Base-by-base conservation (phyloP, 1,140 invertebrate genomes). In the Colletes gigas region DNA sequence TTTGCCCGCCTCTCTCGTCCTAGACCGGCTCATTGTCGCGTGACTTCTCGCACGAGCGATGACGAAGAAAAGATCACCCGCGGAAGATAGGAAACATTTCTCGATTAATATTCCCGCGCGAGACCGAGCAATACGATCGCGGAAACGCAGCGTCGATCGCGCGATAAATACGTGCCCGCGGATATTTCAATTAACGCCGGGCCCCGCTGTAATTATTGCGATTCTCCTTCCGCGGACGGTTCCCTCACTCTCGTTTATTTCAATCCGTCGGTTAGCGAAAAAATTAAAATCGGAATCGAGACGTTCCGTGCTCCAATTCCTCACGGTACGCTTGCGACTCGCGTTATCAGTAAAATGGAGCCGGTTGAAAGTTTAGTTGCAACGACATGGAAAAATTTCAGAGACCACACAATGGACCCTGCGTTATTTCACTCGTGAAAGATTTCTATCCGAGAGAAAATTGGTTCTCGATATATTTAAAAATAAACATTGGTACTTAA, bases 1-100 rank as follows among this genome's bases (percentile, higher is more conserved):
- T 30, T 59, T 59, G 30, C 10, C n/a, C 21, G 39, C 73, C 47
- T n/a, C 54, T 72, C 69, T 68, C 30, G 15, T 17, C 63, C 52
- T 17, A 17, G 4, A 10, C 3, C 50, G 67, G n/a, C 47, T 55
- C 52, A 57, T 70, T n/a, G 68, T 41, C 30, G 50, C 54, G 50
- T 55, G 68, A 70, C 68, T 70, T 30, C 50, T 39, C 30, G 68
- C 50, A 41, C 50, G 68, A 70, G 54, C 21, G 52, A n/a, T 41
- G 21, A 17, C 15, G 67, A n/a, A 55, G 30, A 52, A 52, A 6
- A 19, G 47, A 67, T 67, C 14, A 41, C 68, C 14, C 21, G 15
- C 19, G 65, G 14, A 41, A 30, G 68, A 41, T 12, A 14, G 21
- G 54, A 41, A 55, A 41, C 50, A 57, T 50, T 50, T 21, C 65